Percentiles rank a stretch among this genome's conserved stretches.
phyloP scores from a whole-genome alignment of 2,797 vertebrate genomes.

The Hapalemur alaotrensis region DNA sequence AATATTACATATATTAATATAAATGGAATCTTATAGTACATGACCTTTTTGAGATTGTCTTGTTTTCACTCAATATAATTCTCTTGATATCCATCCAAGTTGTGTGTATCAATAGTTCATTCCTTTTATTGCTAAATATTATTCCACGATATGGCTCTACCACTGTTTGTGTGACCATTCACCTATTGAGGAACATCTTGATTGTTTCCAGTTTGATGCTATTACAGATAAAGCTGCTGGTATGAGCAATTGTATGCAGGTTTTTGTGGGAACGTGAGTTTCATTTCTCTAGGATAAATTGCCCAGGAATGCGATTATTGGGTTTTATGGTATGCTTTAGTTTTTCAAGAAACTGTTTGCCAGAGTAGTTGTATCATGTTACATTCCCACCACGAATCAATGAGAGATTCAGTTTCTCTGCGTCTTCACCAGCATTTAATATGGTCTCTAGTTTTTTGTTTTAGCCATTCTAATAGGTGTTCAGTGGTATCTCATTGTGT shows the following conservation, averaged over 20 bases:
- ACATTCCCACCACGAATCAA: not conserved
- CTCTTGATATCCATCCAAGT: not conserved
- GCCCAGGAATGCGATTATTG: not conserved
- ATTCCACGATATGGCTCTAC: not conserved
- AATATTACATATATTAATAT: not conserved
- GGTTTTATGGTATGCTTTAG: not conserved
- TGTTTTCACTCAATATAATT: not conserved
- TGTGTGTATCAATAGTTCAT: not conserved
- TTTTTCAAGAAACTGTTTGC: conserved; percentile 27
- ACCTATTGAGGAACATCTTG: not conserved
- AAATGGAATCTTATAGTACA: not conserved
- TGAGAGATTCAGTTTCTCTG: not conserved
- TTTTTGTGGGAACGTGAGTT: not conserved
- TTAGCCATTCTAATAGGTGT: not conserved
- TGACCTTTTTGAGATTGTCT: not conserved
- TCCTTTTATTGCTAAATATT: not conserved
- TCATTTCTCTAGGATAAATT: not conserved
- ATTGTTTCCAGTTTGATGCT: not conserved
- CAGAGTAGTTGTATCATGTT: not conserved
- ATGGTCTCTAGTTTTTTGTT: not conserved
- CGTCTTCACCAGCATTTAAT: not conserved
- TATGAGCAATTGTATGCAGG: not conserved
- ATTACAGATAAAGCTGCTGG: not conserved
- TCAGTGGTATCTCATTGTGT: not conserved
- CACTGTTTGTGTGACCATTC: not conserved